Evolutionary conservation across 2,113 vertebrate genomes (phyloP), one percentile per base, ranked within the genome.

Genomic region (Calidris pygmaea): DNA sequence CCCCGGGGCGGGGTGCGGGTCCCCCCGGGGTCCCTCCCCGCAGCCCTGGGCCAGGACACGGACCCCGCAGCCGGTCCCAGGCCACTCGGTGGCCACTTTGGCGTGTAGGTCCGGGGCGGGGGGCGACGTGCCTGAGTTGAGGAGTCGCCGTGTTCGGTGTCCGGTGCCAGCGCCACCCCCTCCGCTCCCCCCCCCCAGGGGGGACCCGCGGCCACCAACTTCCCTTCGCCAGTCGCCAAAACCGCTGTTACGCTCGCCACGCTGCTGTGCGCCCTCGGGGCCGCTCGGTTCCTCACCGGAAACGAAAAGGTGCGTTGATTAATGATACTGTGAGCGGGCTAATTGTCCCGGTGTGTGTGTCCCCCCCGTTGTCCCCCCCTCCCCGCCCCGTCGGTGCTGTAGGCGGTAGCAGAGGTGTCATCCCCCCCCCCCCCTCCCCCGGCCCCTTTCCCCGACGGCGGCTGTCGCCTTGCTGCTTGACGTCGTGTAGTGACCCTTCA

Each of bases 401-500:
- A 96, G 90, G 84, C 32, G 4, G 21, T 85, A 96, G 79, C 67
- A 70, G 47, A 89, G 89, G 76, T 68, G 45, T 68, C n/a, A n/a
- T n/a, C n/a, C n/a, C n/a, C 62, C 62, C 47, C 0, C 29, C 66
- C 34, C n/a, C 45, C 6, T 41, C 39, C 39, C 39, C 39, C 39
- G 39, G n/a, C 43, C 43, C 17, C 37, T 39, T 39, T 47, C 48
- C 63, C 35, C 14, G 5, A 41, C 93, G 83, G 93, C 81, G 55
- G 43, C 95, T 97, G 73, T 96, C 95, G 97, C 98, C 97, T 98
- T 96, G 85, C 90, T 93, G 97, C 98, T 97, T 98, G 95, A 91
- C 81, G 95, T 98, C 90, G 92, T 98, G 96, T 98, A 97, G 98
- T 98, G 91, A 98, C 45, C 93, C 88, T 88, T 95, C 83, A 98